Conservation (phyloP, 2,797 vertebrate genomes). For the Sebastes ruberrimus region DNA sequence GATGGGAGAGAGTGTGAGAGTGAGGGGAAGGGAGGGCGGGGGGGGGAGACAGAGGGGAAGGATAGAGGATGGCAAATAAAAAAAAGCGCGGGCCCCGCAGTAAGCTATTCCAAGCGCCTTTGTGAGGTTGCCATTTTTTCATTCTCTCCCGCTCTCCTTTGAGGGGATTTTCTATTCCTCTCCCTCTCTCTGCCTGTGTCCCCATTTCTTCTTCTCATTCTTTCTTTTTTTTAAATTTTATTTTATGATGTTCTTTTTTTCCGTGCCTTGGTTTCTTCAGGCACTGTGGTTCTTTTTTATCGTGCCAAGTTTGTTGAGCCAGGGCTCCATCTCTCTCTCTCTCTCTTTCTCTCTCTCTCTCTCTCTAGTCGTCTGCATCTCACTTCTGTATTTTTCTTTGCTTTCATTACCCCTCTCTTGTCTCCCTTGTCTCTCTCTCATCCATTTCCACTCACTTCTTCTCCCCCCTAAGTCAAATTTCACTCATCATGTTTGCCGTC, state of each 20-base stretch:
- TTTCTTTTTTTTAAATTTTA: constrained; percentile 29
- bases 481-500: constrained; percentile 41
- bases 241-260: constrained; percentile 51
- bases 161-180: too few species aligned
- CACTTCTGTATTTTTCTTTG: constrained; percentile 39
- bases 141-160: too few species aligned
- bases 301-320: constrained; percentile 63
- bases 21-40: not conserved
- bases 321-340: constrained; percentile 27
- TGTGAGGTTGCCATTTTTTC: too few species aligned
- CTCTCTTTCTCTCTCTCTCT: not conserved
- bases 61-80: too few species aligned
- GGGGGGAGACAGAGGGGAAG: too few species aligned
- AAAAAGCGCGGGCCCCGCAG: too few species aligned
- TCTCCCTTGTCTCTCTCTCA: constrained; percentile 36
- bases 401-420: constrained; percentile 29
- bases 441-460: constrained; percentile 45
- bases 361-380: constrained; percentile 32
- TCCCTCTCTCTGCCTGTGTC: not conserved
- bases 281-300: constrained; percentile 65
- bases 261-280: constrained; percentile 54
- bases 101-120: too few species aligned
- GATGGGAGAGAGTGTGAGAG: constrained; percentile 56
- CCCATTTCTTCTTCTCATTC: constrained; percentile 34
- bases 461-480: constrained; percentile 47